Evolutionary conservation across 2,797 vertebrate genomes (phyloP).

Genomic region (Emys orbicularis): DNA sequence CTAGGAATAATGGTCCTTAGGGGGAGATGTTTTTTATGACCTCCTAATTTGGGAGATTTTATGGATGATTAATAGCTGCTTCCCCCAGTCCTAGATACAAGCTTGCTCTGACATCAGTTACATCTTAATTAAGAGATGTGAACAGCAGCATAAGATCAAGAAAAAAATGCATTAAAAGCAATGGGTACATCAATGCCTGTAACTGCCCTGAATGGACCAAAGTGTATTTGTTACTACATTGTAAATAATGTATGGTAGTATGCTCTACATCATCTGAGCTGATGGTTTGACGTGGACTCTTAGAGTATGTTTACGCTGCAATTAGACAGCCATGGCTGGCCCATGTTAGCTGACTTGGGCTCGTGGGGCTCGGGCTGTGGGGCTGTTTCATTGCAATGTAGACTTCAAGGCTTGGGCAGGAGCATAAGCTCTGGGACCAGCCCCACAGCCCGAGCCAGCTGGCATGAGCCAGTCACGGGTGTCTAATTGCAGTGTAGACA

Average conservation of each 20-base stretch:
- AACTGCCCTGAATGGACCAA: background rate
- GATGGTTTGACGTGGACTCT: background rate
- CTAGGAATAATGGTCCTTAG: background rate
- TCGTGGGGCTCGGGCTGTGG: no score
- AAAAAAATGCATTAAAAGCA: background rate
- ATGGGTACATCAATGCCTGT: accelerated
- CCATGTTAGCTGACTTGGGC: background rate
- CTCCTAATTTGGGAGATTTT: background rate
- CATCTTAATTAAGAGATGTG: background rate
- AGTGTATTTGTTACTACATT: background rate
- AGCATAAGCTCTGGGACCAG: background rate
- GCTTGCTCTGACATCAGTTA: conserved; percentile 4
- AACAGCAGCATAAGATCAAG: background rate
- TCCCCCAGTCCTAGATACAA: background rate
- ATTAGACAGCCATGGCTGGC: background rate
- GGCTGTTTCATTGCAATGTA: no score
- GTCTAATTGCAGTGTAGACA: no score
- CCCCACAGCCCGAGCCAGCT: no score
- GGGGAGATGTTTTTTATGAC: background rate
- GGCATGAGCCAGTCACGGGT: no score
- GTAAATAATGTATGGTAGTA: background rate
- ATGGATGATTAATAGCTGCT: background rate
- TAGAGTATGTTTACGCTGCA: background rate
- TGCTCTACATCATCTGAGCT: background rate
- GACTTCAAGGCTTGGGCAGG: no score